Evolutionary conservation across 2,797 vertebrate species (phyloP), one percentile per base, ranked within the genome.

Genomic region (Paedocypris micromegethes): DNA sequence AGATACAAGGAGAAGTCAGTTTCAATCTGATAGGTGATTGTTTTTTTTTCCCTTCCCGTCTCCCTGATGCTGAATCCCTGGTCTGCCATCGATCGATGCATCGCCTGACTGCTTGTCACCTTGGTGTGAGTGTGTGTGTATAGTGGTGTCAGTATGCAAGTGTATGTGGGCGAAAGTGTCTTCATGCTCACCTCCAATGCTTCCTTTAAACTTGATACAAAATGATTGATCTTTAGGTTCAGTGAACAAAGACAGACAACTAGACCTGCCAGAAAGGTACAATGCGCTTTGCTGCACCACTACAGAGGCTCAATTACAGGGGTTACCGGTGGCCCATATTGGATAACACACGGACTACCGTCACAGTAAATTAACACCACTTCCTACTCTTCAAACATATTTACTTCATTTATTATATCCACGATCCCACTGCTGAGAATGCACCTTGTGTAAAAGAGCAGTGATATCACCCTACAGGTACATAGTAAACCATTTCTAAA

Each of bases 1-100:
- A 92, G 92, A 93, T 91, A 93, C 91, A 93, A 91, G 92, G 85
- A 90, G 90, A 91, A 93, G 92, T 93, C 91, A 85, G 86, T 91
- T 93, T 89, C 91, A 91, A 92, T 93, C 92, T 92, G 90, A 91
- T 90, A 88, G 76, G 66, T 88, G 83, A 92, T 94, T 93, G 92
- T 88, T 91, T 93, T 92, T 63, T 61, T 69, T 89, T 91, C 93
- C 91, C 70, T 77, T 61, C 55, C 48, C 75, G 71, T 77, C 75
- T 75, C 72, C 79, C 83, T 78, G 47, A 86, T 84, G 87, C 89
- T 79, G 86, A 91, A 88, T 89, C 82, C 79, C 85, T 87, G 83
- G 81, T 79, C 82, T 41, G 81, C 87, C 81, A 91, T 91, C 78
- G 86, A 92, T 90, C 85, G 58, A 46, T 45, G 77, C 79, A 82